phyloP scores from a whole-genome alignment of 2,113 vertebrate genomes.

The Psettodes erumei region DNA sequence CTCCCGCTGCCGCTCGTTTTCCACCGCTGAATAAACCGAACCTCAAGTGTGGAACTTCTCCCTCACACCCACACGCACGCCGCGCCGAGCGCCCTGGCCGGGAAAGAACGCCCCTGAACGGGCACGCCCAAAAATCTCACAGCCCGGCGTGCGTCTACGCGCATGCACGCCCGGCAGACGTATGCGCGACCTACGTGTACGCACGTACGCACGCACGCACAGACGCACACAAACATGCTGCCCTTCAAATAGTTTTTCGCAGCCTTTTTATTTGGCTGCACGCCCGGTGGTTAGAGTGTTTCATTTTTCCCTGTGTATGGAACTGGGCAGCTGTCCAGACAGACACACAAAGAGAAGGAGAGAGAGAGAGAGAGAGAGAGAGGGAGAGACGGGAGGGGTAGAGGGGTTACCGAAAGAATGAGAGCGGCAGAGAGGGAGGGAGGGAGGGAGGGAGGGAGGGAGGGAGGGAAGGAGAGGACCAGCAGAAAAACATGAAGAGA shows the following conservation, averaged over 20 bases:
- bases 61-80: conserved; percentile 28
- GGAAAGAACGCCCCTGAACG: conserved; percentile 77
- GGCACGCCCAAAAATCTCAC: conserved; percentile 80
- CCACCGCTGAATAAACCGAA: conserved; percentile 62
- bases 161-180: too few species aligned
- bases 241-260: conserved; percentile 84
- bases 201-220: conserved; percentile 55
- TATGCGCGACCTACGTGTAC: conserved; percentile 44
- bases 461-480: conserved; percentile 60
- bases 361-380: conserved; percentile 46
- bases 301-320: conserved; percentile 88
- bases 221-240: conserved; percentile 74
- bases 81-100: conserved; percentile 54
- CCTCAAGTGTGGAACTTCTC: conserved; percentile 57
- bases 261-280: conserved; percentile 85
- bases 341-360: conserved; percentile 80
- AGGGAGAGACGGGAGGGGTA: conserved; percentile 19
- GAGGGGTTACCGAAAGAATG: conserved; percentile 66
- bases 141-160: too few species aligned
- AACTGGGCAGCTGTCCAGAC: conserved; percentile 98
- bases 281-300: conserved; percentile 86
- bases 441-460: conserved; percentile 58
- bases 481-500: conserved; percentile 75
- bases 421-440: conserved; percentile 58
- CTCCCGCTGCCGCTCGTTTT: conserved; percentile 60